phyloP scores from a whole-genome alignment of 2,113 vertebrate genomes.

The Rattus rattus region DNA sequence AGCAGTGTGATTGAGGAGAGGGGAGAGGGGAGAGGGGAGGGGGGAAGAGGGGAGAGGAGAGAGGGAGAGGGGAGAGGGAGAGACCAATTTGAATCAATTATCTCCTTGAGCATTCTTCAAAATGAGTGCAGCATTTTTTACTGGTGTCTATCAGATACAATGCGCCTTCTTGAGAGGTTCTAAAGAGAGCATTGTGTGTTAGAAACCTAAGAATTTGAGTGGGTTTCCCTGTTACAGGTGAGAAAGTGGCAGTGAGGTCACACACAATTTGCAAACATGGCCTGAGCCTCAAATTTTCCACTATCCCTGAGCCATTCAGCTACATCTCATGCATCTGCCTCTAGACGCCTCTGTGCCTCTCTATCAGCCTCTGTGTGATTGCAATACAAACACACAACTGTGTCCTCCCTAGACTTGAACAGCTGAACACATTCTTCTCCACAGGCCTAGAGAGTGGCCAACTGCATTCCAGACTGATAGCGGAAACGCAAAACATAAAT shows the following conservation, averaged over 20 bases:
- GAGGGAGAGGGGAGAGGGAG: too few relatives aligned
- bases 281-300: background rate
- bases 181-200: background rate
- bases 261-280: background rate
- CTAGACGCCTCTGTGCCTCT: too few relatives aligned
- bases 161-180: background rate
- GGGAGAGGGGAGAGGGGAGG: too few relatives aligned
- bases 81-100: too few relatives aligned
- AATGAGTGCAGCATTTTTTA: background rate
- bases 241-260: background rate
- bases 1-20: too few relatives aligned
- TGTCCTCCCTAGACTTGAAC: background rate
- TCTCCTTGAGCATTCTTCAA: background rate
- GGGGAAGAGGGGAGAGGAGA: too few relatives aligned
- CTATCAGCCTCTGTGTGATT: background rate
- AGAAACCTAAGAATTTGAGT: background rate
- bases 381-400: background rate
- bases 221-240: background rate
- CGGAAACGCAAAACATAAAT: constrained; percentile 37
- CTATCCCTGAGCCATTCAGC: background rate
- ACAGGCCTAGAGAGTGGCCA: background rate
- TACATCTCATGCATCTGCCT: background rate
- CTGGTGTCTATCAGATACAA: background rate
- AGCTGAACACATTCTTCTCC: background rate
- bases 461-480: background rate